Evolutionary conservation across 2,113 vertebrate genomes (phyloP).

Genomic region (Stictonetta naevosa): DNA sequence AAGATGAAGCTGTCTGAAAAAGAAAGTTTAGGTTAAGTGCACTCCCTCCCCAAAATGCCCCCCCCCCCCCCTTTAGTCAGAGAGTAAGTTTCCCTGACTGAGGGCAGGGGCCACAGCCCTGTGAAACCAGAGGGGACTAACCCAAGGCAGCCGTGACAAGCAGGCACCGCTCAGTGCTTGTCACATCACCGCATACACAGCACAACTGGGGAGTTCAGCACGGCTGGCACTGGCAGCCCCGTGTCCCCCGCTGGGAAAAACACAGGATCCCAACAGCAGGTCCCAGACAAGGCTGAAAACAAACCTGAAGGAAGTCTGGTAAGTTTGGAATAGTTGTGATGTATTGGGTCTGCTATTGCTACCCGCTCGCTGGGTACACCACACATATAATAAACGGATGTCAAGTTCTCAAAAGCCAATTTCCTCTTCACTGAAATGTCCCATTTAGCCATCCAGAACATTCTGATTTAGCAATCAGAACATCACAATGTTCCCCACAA

Average conservation of each 20-base stretch:
- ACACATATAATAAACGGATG: background rate
- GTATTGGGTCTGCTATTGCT: background rate
- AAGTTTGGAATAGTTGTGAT: background rate
- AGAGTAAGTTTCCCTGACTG: background rate
- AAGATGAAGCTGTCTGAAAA: background rate
- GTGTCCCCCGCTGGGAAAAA: background rate
- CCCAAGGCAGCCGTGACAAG: background rate
- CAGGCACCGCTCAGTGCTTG: background rate
- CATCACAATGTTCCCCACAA: background rate
- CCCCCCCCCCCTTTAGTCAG: background rate
- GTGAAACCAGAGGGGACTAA: background rate
- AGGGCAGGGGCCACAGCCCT: background rate
- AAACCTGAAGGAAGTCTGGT: background rate
- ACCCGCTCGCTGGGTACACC: background rate
- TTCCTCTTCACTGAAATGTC: background rate
- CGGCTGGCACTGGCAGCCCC: rapidly evolving
- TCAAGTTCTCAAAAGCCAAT: background rate
- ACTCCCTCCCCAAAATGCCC: background rate
- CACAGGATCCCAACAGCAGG: background rate
- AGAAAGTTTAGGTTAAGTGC: background rate
- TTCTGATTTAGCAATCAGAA: background rate
- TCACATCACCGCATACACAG: background rate
- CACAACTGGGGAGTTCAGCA: rapidly evolving
- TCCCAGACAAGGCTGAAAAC: background rate
- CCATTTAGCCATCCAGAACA: background rate